Percentiles rank a stretch among this genome's conserved stretches.
These are phyloP conservation scores for Sympetrum striolatum DNA, from an alignment of 2,888 invertebrate species.

Conservation along the genomic window DNA sequence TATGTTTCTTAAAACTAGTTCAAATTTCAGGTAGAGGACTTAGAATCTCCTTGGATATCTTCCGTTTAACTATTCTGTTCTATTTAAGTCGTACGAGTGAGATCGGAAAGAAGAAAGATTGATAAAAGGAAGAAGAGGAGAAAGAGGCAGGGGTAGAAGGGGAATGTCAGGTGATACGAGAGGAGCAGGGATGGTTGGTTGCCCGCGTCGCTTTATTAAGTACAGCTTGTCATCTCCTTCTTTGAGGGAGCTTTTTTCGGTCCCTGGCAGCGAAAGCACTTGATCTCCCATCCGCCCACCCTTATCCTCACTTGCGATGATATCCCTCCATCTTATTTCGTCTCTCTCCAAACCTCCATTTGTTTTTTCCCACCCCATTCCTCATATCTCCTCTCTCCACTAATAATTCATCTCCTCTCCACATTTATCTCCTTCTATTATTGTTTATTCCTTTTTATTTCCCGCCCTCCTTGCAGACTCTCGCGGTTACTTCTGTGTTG, in stretches of 20 bases:
- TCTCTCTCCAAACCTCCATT: not conserved
- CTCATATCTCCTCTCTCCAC: no score
- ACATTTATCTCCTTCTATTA: not conserved
- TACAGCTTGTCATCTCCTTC: not conserved
- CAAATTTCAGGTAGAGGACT: no score
- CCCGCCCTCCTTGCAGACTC: no score
- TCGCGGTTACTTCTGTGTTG: no score
- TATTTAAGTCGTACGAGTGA: not conserved
- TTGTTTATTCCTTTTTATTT: not conserved
- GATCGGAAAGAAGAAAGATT: not conserved
- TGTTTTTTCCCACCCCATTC: not conserved
- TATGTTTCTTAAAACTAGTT: no score
- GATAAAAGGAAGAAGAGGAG: not conserved
- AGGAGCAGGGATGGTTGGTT: not conserved
- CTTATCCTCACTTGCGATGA: not conserved
- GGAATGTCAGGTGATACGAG: not conserved
- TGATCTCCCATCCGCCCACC: not conserved
- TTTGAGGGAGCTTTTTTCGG: not conserved
- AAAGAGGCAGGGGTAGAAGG: not conserved
- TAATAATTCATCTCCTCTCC: not conserved
- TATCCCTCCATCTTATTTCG: no score
- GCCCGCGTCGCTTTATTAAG: not conserved
- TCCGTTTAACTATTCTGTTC: no score
- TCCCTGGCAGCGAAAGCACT: not conserved
- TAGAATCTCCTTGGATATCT: no score